Conservation (phyloP, 2,888 invertebrate genomes). For the Corbicula japonica region DNA sequence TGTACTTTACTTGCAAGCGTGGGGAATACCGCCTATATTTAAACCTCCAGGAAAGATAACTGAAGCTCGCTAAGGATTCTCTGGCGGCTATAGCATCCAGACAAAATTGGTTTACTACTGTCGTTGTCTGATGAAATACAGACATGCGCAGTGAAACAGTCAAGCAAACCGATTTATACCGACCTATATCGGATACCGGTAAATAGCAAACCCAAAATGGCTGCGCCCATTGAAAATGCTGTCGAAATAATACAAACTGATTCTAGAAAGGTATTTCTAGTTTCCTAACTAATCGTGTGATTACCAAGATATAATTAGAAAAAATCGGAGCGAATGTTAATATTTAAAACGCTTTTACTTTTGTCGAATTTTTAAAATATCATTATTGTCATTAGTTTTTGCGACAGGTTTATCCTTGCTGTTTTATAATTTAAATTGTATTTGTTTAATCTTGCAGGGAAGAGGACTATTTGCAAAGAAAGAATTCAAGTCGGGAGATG, state of each 20-base stretch:
- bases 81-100: too few relatives aligned
- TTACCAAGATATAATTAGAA: neutral
- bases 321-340: neutral
- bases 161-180: too few relatives aligned
- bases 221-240: slow-evolving; percentile 51
- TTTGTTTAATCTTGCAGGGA: slow-evolving; percentile 88
- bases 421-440: neutral
- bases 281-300: neutral
- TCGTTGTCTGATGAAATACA: too few relatives aligned
- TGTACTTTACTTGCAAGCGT: too few relatives aligned
- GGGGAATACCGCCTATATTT: too few relatives aligned
- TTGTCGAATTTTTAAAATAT: neutral
- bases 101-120: too few relatives aligned
- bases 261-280: slow-evolving; percentile 44
- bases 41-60: too few relatives aligned
- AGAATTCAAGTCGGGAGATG: slow-evolving; percentile 90
- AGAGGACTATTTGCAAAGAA: slow-evolving; percentile 93
- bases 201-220: slow-evolving; percentile 51
- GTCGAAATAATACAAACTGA: slow-evolving; percentile 62
- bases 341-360: neutral
- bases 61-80: too few relatives aligned
- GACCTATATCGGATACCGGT: too few relatives aligned
- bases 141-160: too few relatives aligned
- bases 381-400: slow-evolving; percentile 5
- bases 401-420: neutral